Base-by-base conservation (phyloP, 2,888 invertebrate genomes). In the Carterocephalus palaemon region DNA sequence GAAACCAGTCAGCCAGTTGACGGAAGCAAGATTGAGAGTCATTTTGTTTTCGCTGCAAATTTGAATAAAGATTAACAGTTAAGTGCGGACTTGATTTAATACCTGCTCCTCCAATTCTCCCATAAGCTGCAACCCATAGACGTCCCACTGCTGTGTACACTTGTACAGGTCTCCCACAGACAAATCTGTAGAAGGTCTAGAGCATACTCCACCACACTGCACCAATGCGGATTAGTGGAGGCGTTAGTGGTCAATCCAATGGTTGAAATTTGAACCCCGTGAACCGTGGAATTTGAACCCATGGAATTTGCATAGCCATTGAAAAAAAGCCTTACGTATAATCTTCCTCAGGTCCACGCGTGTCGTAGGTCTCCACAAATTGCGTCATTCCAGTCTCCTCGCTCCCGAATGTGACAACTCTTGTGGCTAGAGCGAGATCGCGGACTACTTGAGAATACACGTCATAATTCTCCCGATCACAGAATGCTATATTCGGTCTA, bases 1-100 rank as follows among this genome's bases (percentile, higher is more conserved):
- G 37, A 62, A 56, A 0, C 59, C 64, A 0, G 79, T 68, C 13
- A 77, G 46, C 79, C 77, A 77, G 8, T 78, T 77, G 1, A 75
- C 58, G 0, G 77, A 67, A 0, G 76, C 64, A n/a, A 69, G 2
- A 34, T 67, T 64, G 1, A 78, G 15, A 1, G 49, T 52, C 0
- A 57, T 45, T n/a, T 34, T 49, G 17, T 4, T 2, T 9, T 4
- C 7, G 4, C 45, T 45, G 31, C n/a, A 31, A 45, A 43, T 2
- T 10, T 8, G 4, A 28, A 13, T 1, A 6, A 10, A 19, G 6
- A 19, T 19, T 19, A 19, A 19, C 3, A 19, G 19, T 19, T 19
- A 19, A 6, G 3, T 3, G 19, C 4, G n/a, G n/a, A n/a, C n/a
- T n/a, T n/a, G n/a, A n/a, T n/a, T n/a, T n/a, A n/a, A n/a, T n/a